Conservation (phyloP, 2,113 vertebrate species). For the Coptodon rendalli region DNA sequence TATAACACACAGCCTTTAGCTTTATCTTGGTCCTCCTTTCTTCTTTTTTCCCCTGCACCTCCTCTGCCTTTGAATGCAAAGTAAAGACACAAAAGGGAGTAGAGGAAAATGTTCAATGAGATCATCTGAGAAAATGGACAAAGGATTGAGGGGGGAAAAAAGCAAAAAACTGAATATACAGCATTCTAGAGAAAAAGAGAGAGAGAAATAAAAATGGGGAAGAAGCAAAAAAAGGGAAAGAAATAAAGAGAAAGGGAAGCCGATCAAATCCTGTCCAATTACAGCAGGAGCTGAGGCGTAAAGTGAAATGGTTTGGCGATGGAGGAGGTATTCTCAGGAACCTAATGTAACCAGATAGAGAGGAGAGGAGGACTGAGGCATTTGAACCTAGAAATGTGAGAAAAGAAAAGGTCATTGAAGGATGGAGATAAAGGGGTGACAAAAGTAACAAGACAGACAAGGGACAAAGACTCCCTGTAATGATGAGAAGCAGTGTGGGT, state of each 20-base stretch:
- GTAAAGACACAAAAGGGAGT: neutral
- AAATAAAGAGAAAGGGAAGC: neutral
- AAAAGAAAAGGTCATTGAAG: neutral
- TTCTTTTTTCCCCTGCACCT: neutral
- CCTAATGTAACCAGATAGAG: neutral
- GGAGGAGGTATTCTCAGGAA: neutral
- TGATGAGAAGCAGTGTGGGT: neutral
- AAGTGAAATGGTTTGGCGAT: neutral
- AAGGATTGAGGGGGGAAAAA: neutral
- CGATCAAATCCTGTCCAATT: constrained; percentile 46
- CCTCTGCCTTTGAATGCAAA: constrained; percentile 2
- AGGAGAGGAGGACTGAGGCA: neutral
- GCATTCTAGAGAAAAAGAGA: neutral
- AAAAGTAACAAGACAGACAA: neutral
- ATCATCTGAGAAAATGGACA: neutral
- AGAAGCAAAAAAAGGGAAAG: neutral
- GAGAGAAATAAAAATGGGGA: neutral
- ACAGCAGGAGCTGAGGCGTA: constrained; percentile 40
- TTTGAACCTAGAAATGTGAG: neutral
- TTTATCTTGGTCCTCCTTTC: neutral
- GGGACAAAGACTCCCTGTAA: neutral
- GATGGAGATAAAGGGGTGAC: neutral
- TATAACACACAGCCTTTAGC: constrained; percentile 4
- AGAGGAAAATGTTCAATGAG: neutral
- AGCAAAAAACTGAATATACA: neutral